Evolutionary conservation across 2,888 invertebrate species (phyloP).

Genomic region (Cantharis rufa): DNA sequence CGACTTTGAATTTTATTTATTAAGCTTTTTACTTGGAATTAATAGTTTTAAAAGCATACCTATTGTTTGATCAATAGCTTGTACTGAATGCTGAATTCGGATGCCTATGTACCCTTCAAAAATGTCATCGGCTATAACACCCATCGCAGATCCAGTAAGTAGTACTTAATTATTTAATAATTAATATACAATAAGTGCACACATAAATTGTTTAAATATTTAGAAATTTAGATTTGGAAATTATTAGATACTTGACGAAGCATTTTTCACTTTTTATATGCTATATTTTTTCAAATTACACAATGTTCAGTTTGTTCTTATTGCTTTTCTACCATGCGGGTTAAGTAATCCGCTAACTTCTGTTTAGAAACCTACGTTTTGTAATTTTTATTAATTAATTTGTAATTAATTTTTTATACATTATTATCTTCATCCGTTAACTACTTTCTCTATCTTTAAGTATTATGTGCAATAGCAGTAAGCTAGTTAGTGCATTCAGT

Average conservation of each 20-base stretch:
- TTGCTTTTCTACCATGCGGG: not conserved
- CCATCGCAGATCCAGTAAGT: not conserved
- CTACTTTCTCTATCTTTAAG: not conserved
- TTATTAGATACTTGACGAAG: not conserved
- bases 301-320: not conserved
- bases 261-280: not conserved
- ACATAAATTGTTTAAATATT: too few species aligned
- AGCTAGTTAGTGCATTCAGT: not conserved
- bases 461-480: not conserved
- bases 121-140: constrained; percentile 14
- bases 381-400: not conserved
- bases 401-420: not conserved
- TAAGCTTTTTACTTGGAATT: not conserved
- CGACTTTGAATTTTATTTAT: not conserved
- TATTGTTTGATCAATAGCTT: constrained; percentile 14
- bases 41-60: not conserved
- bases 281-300: not conserved
- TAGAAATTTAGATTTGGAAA: too few species aligned
- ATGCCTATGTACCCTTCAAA: not conserved
- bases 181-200: not conserved
- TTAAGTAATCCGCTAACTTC: not conserved
- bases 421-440: not conserved
- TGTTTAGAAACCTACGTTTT: not conserved
- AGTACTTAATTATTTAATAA: not conserved
- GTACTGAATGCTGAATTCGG: not conserved